A percentile compares a stretch with the other conserved stretches of the same genome.
Evolutionary conservation across 2,888 invertebrate species (phyloP).

Genomic region (Litoditis marina): DNA sequence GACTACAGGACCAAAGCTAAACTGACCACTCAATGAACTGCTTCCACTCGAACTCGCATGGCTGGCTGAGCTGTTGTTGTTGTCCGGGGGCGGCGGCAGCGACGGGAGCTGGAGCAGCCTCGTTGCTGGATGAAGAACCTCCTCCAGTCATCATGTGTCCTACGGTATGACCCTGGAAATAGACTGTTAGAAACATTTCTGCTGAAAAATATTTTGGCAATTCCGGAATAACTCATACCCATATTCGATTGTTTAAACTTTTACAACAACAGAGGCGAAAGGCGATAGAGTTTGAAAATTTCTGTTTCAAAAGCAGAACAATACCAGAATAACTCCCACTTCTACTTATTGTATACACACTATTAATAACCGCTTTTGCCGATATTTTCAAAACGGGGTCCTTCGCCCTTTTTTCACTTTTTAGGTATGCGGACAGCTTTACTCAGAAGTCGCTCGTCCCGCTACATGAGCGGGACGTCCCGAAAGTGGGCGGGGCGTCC

Average conservation of each 20-base stretch:
- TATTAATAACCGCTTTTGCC: too few relatives aligned
- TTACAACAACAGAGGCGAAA: too few relatives aligned
- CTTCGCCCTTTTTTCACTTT: too few relatives aligned
- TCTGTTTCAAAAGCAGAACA: not conserved
- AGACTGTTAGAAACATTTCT: not conserved
- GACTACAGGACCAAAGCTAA: not conserved
- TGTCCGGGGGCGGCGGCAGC: conserved; percentile 50
- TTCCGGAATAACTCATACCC: not conserved
- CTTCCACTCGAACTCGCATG: conserved; percentile 89
- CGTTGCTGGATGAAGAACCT: conserved; percentile 65
- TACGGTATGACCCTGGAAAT: conserved; percentile 63
- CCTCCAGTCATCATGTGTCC: conserved; percentile 86
- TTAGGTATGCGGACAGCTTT: too few relatives aligned
- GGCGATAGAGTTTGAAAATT: not conserved
- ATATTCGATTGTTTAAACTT: not conserved
- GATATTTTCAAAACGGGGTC: too few relatives aligned
- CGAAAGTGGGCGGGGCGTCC: too few relatives aligned
- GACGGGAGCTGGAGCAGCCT: conserved; percentile 36
- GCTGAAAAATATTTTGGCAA: too few relatives aligned
- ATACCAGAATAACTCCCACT: not conserved
- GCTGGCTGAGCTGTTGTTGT: conserved; percentile 64
- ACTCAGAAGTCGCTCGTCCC: too few relatives aligned
- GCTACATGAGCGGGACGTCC: too few relatives aligned
- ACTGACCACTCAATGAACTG: conserved; percentile 83
- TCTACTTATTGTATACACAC: too few relatives aligned